Percentiles rank a stretch among this genome's conserved stretches.
phyloP scores from a whole-genome alignment of 2,888 invertebrate species.

The Chrysolina oricalcia region DNA sequence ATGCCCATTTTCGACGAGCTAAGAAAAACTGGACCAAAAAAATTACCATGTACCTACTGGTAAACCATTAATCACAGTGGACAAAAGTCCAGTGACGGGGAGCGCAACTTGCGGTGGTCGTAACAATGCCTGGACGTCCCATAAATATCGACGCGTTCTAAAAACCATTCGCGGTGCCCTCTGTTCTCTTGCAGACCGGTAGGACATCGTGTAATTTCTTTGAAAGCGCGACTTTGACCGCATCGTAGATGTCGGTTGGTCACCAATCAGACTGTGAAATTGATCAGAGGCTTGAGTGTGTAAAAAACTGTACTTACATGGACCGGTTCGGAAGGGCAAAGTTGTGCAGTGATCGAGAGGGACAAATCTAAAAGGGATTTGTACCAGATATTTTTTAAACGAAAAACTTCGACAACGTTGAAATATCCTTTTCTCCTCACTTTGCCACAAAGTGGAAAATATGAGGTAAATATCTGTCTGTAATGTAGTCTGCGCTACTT shows the following conservation, averaged over 20 bases:
- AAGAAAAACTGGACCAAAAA: too few species aligned
- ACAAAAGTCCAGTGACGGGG: conserved; percentile 54
- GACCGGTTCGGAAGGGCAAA: not conserved
- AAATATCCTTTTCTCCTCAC: too few species aligned
- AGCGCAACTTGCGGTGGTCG: conserved; percentile 57
- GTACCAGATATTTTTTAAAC: too few species aligned
- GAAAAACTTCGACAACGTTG: too few species aligned
- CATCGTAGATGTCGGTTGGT: conserved; percentile 18
- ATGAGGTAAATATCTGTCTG: too few species aligned
- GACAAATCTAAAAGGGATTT: too few species aligned
- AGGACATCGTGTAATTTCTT: conserved; percentile 33
- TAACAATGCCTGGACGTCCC: conserved; percentile 61
- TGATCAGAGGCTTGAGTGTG: not conserved
- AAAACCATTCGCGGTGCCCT: conserved; percentile 45
- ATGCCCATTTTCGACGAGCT: too few species aligned
- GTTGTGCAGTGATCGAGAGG: not conserved
- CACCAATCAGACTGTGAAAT: conserved; percentile 18
- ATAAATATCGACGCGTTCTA: conserved; percentile 62
- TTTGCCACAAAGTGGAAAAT: too few species aligned
- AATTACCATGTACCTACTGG: too few species aligned
- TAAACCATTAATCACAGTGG: conserved; percentile 55
- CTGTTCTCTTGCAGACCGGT: conserved; percentile 56
- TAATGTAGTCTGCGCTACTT: too few species aligned
- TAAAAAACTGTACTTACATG: not conserved
- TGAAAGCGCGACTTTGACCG: conserved; percentile 12